phyloP scores from a whole-genome alignment of 1,140 invertebrate genomes.

The Schmidtea mediterranea region DNA sequence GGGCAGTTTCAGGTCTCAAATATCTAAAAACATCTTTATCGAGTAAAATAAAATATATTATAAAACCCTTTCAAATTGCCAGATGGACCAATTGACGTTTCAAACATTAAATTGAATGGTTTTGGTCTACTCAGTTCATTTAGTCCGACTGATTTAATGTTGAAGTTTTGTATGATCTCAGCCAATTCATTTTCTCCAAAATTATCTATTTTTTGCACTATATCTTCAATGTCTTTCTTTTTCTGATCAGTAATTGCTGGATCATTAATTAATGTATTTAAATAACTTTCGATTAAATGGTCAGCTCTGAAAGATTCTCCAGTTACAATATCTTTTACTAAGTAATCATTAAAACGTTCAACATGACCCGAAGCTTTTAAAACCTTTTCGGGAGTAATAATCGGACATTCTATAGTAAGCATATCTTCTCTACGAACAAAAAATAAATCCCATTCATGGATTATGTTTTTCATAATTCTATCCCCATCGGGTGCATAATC shows the following conservation, averaged over 20 bases:
- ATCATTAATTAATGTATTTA: not conserved
- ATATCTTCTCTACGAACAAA: constrained; percentile 92
- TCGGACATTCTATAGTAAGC: constrained; percentile 89
- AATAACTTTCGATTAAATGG: constrained; percentile 64
- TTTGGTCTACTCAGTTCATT: constrained; percentile 78
- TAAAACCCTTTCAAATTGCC: constrained; percentile 70
- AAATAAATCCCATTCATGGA: constrained; percentile 71
- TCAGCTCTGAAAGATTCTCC: constrained; percentile 89
- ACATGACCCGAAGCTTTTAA: constrained; percentile 93
- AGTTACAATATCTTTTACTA: constrained; percentile 83
- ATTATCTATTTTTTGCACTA: constrained; percentile 39
- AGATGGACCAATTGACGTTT: constrained; percentile 77
- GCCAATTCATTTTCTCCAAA: constrained; percentile 65
- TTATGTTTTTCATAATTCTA: constrained; percentile 75
- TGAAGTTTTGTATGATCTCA: constrained; percentile 47
- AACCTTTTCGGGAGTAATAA: constrained; percentile 79
- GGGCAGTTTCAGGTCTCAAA: constrained; percentile 82
- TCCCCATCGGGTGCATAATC: constrained; percentile 99
- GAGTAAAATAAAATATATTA: no score
- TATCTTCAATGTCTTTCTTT: not conserved
- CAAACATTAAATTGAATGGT: constrained; percentile 96
- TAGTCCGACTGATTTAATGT: constrained; percentile 78
- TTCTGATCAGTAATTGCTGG: not conserved
- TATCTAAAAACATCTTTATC: no score
- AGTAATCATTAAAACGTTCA: constrained; percentile 87